phyloP scores from a whole-genome alignment of 1,140 invertebrate species.

The Cyphomyrmex costatus region DNA sequence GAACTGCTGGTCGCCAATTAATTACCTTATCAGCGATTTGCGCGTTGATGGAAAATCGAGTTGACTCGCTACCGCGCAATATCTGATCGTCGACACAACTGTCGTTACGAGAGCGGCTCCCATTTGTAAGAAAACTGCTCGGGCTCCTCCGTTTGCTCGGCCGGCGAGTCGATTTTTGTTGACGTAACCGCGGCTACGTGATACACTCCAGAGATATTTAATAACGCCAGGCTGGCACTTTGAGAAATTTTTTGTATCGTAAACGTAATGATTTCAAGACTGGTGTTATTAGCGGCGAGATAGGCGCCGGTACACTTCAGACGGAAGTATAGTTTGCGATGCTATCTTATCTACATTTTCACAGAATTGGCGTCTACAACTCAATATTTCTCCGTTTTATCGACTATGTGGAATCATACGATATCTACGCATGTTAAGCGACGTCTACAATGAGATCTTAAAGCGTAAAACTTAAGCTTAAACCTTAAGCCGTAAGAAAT shows the following conservation, averaged over 20 bases:
- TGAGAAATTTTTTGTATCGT: background rate
- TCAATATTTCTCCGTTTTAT: constrained; percentile 19
- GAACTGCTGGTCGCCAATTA: constrained; percentile 50
- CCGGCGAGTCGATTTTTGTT: constrained; percentile 27
- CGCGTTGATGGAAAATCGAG: constrained; percentile 42
- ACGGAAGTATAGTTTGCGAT: constrained; percentile 20
- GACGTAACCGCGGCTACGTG: background rate
- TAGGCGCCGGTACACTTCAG: constrained; percentile 3
- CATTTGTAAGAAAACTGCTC: constrained; percentile 52
- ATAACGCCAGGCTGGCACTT: background rate
- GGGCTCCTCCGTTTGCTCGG: constrained; percentile 3
- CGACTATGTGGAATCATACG: background rate
- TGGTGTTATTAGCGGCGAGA: constrained; percentile 8
- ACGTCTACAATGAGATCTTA: too few species aligned
- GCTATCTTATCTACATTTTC: constrained; percentile 31
- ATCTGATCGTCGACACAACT: constrained; percentile 44
- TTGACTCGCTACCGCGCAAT: constrained; percentile 22
- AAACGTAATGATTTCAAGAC: constrained; percentile 6
- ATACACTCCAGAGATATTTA: constrained; percentile 24
- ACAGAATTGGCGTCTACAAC: background rate
- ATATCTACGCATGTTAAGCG: too few species aligned
- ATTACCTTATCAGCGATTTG: constrained; percentile 64
- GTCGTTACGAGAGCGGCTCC: constrained; percentile 1
- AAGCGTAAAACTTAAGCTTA: too few species aligned
- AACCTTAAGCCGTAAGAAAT: too few species aligned